Evolutionary conservation across 2,113 vertebrate genomes (phyloP), one percentile per base, ranked within the genome.

Genomic region (Calypte anna): DNA sequence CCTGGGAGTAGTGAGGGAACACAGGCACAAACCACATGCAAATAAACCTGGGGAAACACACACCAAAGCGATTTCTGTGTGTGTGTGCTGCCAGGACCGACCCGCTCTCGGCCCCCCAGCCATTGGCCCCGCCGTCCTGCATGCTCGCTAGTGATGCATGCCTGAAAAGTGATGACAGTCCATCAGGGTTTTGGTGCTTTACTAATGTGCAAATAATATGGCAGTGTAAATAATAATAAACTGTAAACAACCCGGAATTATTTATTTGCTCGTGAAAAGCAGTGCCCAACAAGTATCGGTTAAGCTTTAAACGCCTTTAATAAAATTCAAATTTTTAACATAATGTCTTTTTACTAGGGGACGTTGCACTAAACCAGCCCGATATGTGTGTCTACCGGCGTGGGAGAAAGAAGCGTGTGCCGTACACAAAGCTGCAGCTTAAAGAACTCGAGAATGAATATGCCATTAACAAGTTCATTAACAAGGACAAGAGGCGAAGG

Each of bases 351-450:
- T 95, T 92, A 91, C 90, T 85, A 98, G 98, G 98, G 98, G 99
- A 99, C 97, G 99, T 98, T 95, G 98, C 99, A 97, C 98, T 98
- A 93, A 99, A 99, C 97, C 99, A 99, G 96, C 99, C 99, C 78
- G 99, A 99, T 95, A 98, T 99, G 97, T 99, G 98, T 64, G 98
- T 99, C 90, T 99, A 99, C 98, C 98, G 99, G 86, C 98, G 99
- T 3, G 99, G 99, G 81, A 98, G 99, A 86, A 99, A 99, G 98
- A 99, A 99, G 97, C 98, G 99, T 80, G 99, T 99, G 77, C 99
- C 99, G 22, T 99, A 99, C 92, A 99, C 99, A 91, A 99, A 99
- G 96, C 95, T 99, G 77, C 99, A 98, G 86, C 97, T 98, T 67
- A 98, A 98, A 97, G 98, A 98, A 97, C 98, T 98, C 96, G 98